These are phyloP conservation scores for Drosophila tripunctata DNA, from an alignment of 2,888 invertebrate species.

Conservation along the genomic window DNA sequence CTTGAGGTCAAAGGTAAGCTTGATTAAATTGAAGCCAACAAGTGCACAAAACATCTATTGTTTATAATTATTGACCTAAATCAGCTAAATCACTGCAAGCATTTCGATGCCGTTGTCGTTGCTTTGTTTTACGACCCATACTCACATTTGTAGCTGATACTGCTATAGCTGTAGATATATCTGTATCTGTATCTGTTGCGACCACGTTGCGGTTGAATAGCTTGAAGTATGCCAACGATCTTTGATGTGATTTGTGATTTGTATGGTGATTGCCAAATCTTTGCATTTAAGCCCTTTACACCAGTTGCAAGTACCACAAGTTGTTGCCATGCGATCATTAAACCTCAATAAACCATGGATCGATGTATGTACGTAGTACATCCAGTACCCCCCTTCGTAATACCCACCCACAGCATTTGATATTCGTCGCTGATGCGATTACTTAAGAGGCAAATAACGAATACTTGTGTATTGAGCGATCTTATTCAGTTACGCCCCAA, in stretches of 20 bases:
- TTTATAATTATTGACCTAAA: conserved; percentile 67
- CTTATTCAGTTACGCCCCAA: conserved; percentile 51
- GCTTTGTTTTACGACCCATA: conserved; percentile 19
- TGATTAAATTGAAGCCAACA: conserved; percentile 49
- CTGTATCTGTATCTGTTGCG: conserved; percentile 44
- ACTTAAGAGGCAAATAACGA: conserved; percentile 51
- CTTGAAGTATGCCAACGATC: conserved; percentile 65
- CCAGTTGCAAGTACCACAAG: conserved; percentile 52
- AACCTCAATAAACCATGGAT: conserved; percentile 50
- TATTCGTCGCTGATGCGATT: conserved; percentile 64
- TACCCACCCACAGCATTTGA: conserved; percentile 38
- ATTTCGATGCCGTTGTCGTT: conserved; percentile 24
- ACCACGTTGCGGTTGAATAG: conserved; percentile 78
- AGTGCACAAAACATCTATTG: conserved; percentile 63
- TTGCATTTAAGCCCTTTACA: conserved; percentile 71
- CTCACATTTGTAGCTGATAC: conserved; percentile 10
- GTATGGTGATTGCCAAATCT: conserved; percentile 71
- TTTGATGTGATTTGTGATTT: conserved; percentile 64
- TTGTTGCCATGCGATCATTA: conserved; percentile 68
- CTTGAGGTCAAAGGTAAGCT: conserved; percentile 57
- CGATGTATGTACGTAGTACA: no score
- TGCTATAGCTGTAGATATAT: conserved; percentile 8
- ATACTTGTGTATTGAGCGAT: no score
- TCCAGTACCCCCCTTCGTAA: conserved; percentile 1
- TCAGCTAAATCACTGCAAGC: conserved; percentile 50